A percentile compares a stretch with the other conserved stretches of the same genome.
Evolutionary conservation across 2,888 invertebrate species (phyloP).

Genomic region (Brachypalpus laphriformis): DNA sequence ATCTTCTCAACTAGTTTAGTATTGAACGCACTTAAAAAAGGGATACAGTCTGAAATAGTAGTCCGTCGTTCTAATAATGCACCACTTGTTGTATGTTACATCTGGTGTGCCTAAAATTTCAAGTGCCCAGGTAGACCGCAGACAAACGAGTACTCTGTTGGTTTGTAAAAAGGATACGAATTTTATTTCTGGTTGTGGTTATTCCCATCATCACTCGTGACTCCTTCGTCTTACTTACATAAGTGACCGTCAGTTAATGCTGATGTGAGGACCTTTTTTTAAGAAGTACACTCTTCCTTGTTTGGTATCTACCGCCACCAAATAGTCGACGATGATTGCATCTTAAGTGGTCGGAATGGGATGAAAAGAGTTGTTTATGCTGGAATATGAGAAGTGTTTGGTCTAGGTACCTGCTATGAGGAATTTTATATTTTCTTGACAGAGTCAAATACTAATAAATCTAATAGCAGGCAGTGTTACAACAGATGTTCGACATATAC

Average conservation of each 20-base stretch:
- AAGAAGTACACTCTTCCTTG: constrained; percentile 22
- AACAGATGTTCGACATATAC: too few species aligned
- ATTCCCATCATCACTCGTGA: neutral
- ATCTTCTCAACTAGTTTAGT: neutral
- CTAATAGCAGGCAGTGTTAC: too few species aligned
- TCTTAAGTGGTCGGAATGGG: constrained; percentile 22
- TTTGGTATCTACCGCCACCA: constrained; percentile 2
- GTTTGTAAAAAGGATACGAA: neutral
- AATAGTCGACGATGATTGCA: constrained; percentile 35
- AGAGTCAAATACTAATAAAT: too few species aligned
- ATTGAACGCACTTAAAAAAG: neutral
- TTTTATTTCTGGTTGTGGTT: constrained; percentile 19
- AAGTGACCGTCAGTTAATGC: constrained; percentile 19
- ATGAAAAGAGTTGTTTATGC: too few species aligned
- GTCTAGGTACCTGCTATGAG: too few species aligned
- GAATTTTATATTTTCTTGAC: too few species aligned
- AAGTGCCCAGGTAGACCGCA: constrained; percentile 28
- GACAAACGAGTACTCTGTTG: too few species aligned
- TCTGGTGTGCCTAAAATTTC: constrained; percentile 31
- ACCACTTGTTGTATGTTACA: constrained; percentile 48
- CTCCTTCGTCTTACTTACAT: neutral
- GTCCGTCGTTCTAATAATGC: neutral
- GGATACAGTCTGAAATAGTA: neutral
- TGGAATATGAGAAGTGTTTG: too few species aligned
- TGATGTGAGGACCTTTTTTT: neutral